Conservation (phyloP, 2,113 vertebrate genomes). For the Labeo catla region DNA sequence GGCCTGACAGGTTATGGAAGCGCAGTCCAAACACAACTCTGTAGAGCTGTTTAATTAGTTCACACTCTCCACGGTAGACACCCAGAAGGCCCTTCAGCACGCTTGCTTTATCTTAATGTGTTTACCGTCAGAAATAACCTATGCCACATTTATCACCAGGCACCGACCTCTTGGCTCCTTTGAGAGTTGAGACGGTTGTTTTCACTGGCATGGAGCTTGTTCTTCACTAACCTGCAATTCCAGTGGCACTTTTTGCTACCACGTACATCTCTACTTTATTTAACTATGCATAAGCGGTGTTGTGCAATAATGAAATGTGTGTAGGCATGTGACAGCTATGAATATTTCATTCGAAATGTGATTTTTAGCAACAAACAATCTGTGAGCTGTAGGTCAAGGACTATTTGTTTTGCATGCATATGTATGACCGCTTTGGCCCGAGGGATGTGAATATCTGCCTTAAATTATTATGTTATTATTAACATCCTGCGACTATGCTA, state of each 20-base stretch:
- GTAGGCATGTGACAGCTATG: slow-evolving; percentile 10
- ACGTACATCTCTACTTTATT: neutral
- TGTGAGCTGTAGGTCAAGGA: slow-evolving; percentile 39
- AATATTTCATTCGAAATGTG: slow-evolving; percentile 12
- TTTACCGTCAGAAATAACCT: slow-evolving; percentile 55
- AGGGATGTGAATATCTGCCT: slow-evolving; percentile 2
- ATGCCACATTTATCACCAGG: slow-evolving; percentile 52
- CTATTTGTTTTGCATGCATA: slow-evolving; percentile 37
- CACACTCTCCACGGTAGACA: slow-evolving; percentile 53
- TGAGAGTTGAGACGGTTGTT: slow-evolving; percentile 11
- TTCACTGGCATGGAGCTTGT: neutral
- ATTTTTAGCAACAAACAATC: slow-evolving; percentile 25
- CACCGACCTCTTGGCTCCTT: slow-evolving; percentile 29
- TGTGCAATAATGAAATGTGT: slow-evolving; percentile 7
- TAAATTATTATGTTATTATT: slow-evolving; percentile 22
- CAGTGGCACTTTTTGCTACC: neutral
- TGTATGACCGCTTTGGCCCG: slow-evolving; percentile 24
- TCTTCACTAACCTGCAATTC: slow-evolving; percentile 10
- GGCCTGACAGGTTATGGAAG: slow-evolving; percentile 54
- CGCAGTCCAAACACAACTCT: slow-evolving; percentile 48
- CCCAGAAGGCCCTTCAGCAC: slow-evolving; percentile 46
- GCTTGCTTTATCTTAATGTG: slow-evolving; percentile 58
- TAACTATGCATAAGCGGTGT: neutral
- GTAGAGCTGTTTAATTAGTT: slow-evolving; percentile 58
- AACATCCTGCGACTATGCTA: slow-evolving; percentile 41